Evolutionary conservation across 53 echinoderm and acorn worm species (phyloP).

Genomic region (Crossaster papposus): DNA sequence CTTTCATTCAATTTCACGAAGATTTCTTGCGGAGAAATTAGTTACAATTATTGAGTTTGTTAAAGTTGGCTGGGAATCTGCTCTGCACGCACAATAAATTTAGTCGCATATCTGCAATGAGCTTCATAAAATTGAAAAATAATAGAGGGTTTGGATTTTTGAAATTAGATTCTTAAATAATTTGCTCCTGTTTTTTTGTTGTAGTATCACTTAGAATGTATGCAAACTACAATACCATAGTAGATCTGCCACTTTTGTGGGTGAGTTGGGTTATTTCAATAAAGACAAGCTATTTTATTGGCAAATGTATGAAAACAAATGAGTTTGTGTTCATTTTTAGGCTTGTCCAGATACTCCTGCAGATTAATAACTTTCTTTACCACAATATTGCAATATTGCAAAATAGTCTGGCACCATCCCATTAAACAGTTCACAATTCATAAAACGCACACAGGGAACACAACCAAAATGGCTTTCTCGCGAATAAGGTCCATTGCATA

Average conservation of each 20-base stretch:
- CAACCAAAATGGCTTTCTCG: too few species aligned
- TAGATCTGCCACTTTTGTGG: slow-evolving; percentile 49
- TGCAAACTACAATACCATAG: slow-evolving; percentile 32
- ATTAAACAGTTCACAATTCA: too few species aligned
- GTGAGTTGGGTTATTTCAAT: slow-evolving; percentile 55
- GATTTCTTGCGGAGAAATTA: not conserved
- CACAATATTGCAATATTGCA: too few species aligned
- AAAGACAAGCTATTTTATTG: slow-evolving; percentile 71
- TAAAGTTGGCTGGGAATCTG: not conserved
- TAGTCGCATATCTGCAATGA: slow-evolving; percentile 13
- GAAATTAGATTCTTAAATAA: not conserved
- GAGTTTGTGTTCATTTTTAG: not conserved
- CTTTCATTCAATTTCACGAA: slow-evolving; percentile 16
- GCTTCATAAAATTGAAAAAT: not conserved
- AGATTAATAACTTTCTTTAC: too few species aligned
- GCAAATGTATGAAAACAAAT: slow-evolving; percentile 32
- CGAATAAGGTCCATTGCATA: too few species aligned
- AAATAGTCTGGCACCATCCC: too few species aligned
- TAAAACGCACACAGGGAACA: too few species aligned
- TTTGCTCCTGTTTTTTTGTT: slow-evolving; percentile 22
- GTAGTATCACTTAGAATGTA: slow-evolving; percentile 39
- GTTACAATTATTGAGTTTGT: not conserved
- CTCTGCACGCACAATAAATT: not conserved
- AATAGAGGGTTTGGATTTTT: not conserved
- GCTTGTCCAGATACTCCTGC: too few species aligned